These are phyloP conservation scores for Prietella phreatophila DNA, from an alignment of 2,113 vertebrate species.

Conservation along the genomic window DNA sequence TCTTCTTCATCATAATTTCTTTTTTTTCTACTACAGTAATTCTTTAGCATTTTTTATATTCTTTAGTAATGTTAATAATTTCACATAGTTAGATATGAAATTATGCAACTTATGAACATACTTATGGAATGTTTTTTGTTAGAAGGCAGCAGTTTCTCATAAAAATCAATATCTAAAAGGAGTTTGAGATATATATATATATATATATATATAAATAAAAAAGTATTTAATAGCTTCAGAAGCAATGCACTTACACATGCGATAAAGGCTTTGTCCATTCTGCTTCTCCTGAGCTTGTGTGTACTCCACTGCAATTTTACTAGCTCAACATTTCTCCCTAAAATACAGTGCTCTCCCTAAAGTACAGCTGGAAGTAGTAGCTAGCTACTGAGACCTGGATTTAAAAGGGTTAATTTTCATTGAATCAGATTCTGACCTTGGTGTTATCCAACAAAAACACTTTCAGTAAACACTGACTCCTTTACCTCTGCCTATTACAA, in stretches of 20 bases:
- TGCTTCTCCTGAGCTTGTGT: neutral
- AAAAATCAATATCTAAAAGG: neutral
- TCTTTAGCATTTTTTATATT: neutral
- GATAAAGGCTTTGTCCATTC: neutral
- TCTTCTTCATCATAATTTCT: no score
- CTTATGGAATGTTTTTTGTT: neutral
- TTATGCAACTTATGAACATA: no score
- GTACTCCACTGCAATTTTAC: neutral
- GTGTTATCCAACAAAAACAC: neutral
- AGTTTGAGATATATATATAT: no score
- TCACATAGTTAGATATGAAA: neutral
- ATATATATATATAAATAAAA: no score
- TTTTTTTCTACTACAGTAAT: neutral
- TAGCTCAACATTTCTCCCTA: neutral
- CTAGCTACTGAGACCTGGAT: neutral
- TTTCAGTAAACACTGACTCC: conserved; percentile 16
- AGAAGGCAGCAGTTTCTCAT: neutral
- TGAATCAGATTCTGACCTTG: conserved; percentile 31
- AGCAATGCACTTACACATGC: neutral
- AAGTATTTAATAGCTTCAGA: neutral
- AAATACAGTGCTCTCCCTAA: neutral
- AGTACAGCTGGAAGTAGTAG: neutral
- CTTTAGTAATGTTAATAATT: neutral
- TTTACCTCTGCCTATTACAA: neutral
- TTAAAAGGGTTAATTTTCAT: conserved; percentile 1